A percentile compares a stretch with the other conserved stretches of the same genome.
phyloP scores from a whole-genome alignment of 2,797 vertebrate genomes.

The Scolopax bukidnonensis region DNA sequence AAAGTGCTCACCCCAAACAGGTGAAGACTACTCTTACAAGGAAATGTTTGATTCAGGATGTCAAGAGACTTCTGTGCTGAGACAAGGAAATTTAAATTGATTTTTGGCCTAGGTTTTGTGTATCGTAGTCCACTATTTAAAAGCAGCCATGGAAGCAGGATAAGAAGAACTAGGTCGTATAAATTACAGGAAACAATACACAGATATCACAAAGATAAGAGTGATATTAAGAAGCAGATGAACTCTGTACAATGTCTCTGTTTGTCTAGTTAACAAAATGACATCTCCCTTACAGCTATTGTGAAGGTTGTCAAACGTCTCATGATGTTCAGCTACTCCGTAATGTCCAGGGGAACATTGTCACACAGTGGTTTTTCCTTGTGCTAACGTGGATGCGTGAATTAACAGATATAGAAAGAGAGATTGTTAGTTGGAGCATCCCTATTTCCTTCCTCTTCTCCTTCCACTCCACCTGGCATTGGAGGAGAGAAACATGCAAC shows the following conservation, averaged over 20 bases:
- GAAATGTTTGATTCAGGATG: neutral
- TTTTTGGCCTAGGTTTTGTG: neutral
- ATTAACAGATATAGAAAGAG: neutral
- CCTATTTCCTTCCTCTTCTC: neutral
- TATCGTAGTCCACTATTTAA: neutral
- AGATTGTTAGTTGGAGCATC: neutral
- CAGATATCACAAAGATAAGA: neutral
- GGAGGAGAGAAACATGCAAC: neutral
- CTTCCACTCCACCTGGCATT: neutral
- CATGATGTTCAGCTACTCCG: neutral
- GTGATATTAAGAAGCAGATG: neutral
- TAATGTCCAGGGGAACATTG: neutral
- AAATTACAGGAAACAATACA: neutral
- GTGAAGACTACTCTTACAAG: neutral
- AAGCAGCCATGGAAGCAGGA: neutral
- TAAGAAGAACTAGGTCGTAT: neutral
- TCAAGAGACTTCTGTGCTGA: neutral
- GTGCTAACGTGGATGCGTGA: neutral
- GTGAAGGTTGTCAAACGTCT: neutral
- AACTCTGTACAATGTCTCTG: neutral
- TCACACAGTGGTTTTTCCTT: neutral
- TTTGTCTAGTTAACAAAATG: neutral
- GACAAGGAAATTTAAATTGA: neutral
- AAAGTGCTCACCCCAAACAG: neutral
- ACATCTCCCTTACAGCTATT: neutral